Evolutionary conservation across 2,113 vertebrate genomes (phyloP).

Genomic region (Salvelinus fontinalis): DNA sequence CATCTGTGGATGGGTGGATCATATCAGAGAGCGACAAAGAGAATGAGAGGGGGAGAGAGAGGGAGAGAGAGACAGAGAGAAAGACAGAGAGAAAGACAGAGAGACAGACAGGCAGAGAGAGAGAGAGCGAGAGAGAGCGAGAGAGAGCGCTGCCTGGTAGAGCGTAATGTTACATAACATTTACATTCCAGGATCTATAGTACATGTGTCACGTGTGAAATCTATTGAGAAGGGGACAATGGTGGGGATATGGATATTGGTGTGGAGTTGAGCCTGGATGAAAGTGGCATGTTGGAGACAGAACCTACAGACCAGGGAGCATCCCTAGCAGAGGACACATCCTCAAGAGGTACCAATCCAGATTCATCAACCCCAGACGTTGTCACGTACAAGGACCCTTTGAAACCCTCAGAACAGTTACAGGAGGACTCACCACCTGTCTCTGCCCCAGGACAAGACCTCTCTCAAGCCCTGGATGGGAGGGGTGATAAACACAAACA

Average conservation of each 20-base stretch:
- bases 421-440: conserved; percentile 28
- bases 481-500: conserved; percentile 74
- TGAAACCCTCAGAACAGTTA: conserved; percentile 37
- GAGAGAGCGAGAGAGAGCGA: no score
- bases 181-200: no score
- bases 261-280: conserved; percentile 75
- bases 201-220: no score
- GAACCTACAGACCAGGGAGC: conserved; percentile 45
- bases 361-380: conserved; percentile 41
- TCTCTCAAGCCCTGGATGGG: conserved; percentile 57
- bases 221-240: conserved; percentile 40
- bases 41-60: no score
- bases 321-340: conserved; percentile 29
- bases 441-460: conserved; percentile 37
- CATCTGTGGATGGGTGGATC: no score
- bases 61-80: no score
- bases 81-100: no score
- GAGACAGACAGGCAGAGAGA: no score
- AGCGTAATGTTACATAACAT: no score
- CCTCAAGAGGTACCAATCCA: conserved; percentile 16
- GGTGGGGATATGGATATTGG: conserved; percentile 75
- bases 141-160: no score
- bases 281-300: conserved; percentile 70
- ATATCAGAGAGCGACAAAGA: no score
- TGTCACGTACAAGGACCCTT: conserved; percentile 27